A percentile compares a stretch with the other conserved stretches of the same genome.
phyloP scores from a whole-genome alignment of 2,888 invertebrate genomes.

The Trichogramma dendrolimi region DNA sequence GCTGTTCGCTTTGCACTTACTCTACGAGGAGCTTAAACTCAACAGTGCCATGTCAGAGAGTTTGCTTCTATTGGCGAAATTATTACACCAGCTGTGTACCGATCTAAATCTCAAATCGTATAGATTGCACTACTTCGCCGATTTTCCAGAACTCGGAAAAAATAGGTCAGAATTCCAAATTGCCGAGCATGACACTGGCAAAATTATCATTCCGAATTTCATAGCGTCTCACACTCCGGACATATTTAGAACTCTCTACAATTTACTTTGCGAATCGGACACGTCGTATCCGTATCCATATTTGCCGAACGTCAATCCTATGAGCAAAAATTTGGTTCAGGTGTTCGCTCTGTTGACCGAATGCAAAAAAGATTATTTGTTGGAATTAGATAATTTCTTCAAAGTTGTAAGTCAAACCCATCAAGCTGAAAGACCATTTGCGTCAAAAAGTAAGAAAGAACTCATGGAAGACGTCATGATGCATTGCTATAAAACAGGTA shows the following conservation, averaged over 20 bases:
- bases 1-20: constrained; percentile 76
- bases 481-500: constrained; percentile 30
- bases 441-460: constrained; percentile 4
- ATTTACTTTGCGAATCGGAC: constrained; percentile 58
- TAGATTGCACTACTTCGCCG: constrained; percentile 77
- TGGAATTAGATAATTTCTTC: constrained; percentile 23
- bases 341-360: constrained; percentile 54
- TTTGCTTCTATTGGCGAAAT: constrained; percentile 64
- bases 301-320: constrained; percentile 68
- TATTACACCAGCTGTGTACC: constrained; percentile 71
- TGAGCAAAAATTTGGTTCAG: constrained; percentile 70
- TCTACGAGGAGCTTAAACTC: constrained; percentile 88
- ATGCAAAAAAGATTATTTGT: constrained; percentile 29
- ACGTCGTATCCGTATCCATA: constrained; percentile 63
- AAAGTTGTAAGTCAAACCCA: constrained; percentile 6
- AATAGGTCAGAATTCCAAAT: constrained; percentile 31
- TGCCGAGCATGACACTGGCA: constrained; percentile 54
- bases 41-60: constrained; percentile 68
- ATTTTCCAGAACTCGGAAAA: constrained; percentile 67
- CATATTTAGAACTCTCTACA: constrained; percentile 68
- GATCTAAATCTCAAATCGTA: constrained; percentile 72
- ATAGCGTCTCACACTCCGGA: constrained; percentile 64
- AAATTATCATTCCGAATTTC: constrained; percentile 61
- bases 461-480: constrained; percentile 20
- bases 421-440: not conserved